Base-by-base conservation (phyloP, 1,140 invertebrate genomes). In the Prorops nasuta region DNA sequence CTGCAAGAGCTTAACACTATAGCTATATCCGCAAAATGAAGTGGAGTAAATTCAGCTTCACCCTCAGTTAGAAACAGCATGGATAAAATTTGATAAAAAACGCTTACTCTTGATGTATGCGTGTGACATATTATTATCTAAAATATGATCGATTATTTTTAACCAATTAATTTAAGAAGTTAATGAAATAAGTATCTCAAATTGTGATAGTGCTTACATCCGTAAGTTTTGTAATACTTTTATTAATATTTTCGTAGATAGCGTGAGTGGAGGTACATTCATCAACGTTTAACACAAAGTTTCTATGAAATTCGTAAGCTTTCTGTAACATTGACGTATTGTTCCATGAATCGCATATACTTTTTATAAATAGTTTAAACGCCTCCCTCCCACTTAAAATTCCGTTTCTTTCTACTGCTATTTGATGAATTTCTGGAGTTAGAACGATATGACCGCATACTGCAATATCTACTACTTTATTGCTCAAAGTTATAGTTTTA, bases 1-100 rank as follows among this genome's bases (percentile, higher is more conserved):
- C 67, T 69, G 43, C 84, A 85, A 0, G 85, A 83, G 7, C 83
- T 81, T n/a, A 91, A 68, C 3, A 91, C 59, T 20, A 77, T 49
- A 0, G 83, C 80, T n/a, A 82, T 79, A 66, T 90, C 88, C 15
- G 78, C 71, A 52, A 82, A 84, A 50, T 84, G 79, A 10, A 86
- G 82, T 0, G 65, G 56, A 12, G 72, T 80, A 40, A 86, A 80
- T 14, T 84, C 83, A 40, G 68, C 44, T 35, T 67, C 72, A n/a
- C 77, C 74, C 46, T 79, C 79, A 4, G 79, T 54, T 15, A 84
- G 50, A 4, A 82, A 56, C 4, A 66, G 64, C 72, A 87, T 79
- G 2, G 78, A 68, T 2, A 84, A 59, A 8, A 83, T 69, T 58
- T 85, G 81, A 40, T 73, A 80, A n/a, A 72, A 64, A 4, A 80